Evolutionary conservation across 2,888 invertebrate genomes (phyloP), one percentile per base, ranked within the genome.

Genomic region (Neria commutata): DNA sequence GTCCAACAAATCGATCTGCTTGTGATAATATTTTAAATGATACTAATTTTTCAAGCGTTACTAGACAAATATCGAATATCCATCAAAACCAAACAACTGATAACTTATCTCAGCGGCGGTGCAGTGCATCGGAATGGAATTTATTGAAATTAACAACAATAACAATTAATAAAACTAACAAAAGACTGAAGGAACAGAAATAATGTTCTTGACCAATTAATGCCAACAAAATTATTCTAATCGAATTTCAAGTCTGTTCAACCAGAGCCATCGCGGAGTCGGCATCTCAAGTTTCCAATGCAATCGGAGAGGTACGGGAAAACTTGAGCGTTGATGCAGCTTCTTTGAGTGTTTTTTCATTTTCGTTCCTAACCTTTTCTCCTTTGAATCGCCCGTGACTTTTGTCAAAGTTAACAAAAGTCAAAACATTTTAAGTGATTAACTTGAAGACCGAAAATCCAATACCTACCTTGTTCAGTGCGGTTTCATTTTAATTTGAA

Each of bases 321-420:
- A 6, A 29, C 6, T 6, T 8, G 29, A 11, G 11, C 29, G 6
- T 29, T 29, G 29, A 11, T 29, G 29, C 11, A 8, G 6, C 6
- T 29, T 29, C 29, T 29, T 29, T 29, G 29, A 6, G 6, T 29
- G 29, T 11, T 29, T 29, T 8, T 29, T 8, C 29, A 21, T n/a
- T 37, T 10, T 51, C 19, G 34, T 24, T 34, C 25, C 21, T 34
- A 17, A 8, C 3, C 37, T 19, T 6, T 24, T 24, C 34, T 11
- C 21, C 2, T 11, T 23, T 46, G 21, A 11, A 14, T 47, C n/a
- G 19, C 19, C 19, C 25, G 1, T n/a, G 23, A n/a, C n/a, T 26
- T 29, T 56, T 63, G 60, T 60, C 58, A 66, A 62, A 61, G 55
- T 58, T 58, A 63, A 66, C 63, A 66, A 64, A 64, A 66, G 61